Evolutionary conservation across 2,113 vertebrate species (phyloP).

Genomic region (Excalfactoria chinensis): DNA sequence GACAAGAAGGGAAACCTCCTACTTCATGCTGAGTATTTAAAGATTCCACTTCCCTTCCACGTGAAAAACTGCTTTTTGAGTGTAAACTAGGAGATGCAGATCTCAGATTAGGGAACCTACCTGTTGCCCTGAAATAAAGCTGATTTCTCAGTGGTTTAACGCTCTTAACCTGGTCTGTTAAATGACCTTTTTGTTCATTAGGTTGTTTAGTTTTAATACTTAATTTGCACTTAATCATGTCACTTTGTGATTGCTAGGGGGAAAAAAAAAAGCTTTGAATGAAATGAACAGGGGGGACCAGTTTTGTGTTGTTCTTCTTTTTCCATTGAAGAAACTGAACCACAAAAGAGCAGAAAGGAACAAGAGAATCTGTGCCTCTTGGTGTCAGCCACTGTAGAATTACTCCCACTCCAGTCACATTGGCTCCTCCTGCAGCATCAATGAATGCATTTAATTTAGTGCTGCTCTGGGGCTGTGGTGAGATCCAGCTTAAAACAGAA

Average conservation of each 20-base stretch:
- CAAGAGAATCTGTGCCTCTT: not conserved
- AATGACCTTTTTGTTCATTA: conserved; percentile 37
- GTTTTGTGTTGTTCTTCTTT: not conserved
- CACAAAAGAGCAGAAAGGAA: not conserved
- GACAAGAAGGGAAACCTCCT: conserved; percentile 35
- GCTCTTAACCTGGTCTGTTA: not conserved
- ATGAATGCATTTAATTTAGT: conserved; percentile 5
- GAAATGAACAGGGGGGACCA: not conserved
- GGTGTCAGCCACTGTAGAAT: not conserved
- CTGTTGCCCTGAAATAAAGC: conserved; percentile 21
- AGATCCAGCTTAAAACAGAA: not conserved
- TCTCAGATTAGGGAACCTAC: conserved; percentile 4
- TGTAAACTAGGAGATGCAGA: not conserved
- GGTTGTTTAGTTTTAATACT: conserved; percentile 50
- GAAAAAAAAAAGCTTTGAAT: not conserved
- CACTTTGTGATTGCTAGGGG: conserved; percentile 15
- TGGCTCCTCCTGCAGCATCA: not conserved
- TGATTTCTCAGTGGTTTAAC: conserved; percentile 27
- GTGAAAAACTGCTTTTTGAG: conserved; percentile 44
- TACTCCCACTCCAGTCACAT: not conserved
- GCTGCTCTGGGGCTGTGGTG: not conserved
- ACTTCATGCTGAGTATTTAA: conserved; percentile 39
- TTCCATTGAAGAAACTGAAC: not conserved
- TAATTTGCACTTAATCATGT: conserved; percentile 44
- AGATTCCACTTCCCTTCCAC: conserved; percentile 2